Evolutionary conservation across 2,888 invertebrate genomes (phyloP).

Genomic region (Leptarthrus brevirostris): DNA sequence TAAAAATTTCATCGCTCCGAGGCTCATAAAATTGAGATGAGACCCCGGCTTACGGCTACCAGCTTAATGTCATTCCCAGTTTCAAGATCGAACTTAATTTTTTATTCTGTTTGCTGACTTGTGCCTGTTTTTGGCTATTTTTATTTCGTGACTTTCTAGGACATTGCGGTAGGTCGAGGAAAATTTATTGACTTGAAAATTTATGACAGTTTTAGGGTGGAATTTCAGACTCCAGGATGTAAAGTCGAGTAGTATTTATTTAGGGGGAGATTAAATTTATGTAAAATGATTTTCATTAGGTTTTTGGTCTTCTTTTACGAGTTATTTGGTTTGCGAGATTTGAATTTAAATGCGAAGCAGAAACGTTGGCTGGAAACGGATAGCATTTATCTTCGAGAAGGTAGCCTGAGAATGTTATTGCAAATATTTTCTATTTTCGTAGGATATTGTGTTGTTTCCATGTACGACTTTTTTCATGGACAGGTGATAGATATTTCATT

Average conservation of each 20-base stretch:
- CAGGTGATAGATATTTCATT: no score
- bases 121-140: neutral
- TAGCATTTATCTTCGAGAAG: no score
- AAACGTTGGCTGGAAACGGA: no score
- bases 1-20: neutral
- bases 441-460: no score
- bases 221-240: neutral
- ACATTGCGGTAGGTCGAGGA: slow-evolving; percentile 43
- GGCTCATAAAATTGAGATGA: neutral
- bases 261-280: neutral
- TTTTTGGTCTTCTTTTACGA: no score
- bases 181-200: slow-evolving; percentile 31
- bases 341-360: no score
- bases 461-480: no score
- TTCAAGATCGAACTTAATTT: slow-evolving; percentile 37
- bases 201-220: slow-evolving; percentile 37
- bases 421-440: no score
- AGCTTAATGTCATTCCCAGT: slow-evolving; percentile 16
- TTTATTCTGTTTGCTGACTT: slow-evolving; percentile 7
- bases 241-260: neutral
- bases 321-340: no score
- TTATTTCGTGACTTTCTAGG: slow-evolving; percentile 21
- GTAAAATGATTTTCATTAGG: neutral
- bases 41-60: neutral
- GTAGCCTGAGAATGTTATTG: no score